Evolutionary conservation across 2,797 vertebrate species (phyloP).

Genomic region (Lacerta agilis): DNA sequence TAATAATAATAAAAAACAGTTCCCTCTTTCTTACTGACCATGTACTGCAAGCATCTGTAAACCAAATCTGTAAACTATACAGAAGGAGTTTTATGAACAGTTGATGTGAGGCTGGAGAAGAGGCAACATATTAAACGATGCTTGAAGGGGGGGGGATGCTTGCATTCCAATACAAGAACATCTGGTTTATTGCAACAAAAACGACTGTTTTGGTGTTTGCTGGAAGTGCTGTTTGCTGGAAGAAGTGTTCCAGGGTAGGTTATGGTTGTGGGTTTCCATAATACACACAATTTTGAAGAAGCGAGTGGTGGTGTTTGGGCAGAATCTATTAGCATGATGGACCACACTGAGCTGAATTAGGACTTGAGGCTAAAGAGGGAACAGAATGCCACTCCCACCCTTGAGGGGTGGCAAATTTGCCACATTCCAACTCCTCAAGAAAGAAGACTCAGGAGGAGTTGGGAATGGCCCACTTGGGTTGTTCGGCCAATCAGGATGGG

Average conservation of each 20-base stretch:
- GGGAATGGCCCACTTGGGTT: too few relatives aligned
- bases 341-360: conserved; percentile 59
- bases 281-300: conserved; percentile 69
- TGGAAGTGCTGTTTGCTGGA: conserved; percentile 65
- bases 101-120: conserved; percentile 74
- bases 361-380: conserved; percentile 63
- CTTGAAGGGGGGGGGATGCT: conserved; percentile 44
- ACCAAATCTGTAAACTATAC: conserved; percentile 66
- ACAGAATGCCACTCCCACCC: conserved; percentile 25
- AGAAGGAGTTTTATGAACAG: conserved; percentile 69
- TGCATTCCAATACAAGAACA: conserved; percentile 70
- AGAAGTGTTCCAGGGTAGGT: conserved; percentile 71
- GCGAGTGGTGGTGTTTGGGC: conserved; percentile 35
- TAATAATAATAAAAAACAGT: conserved; percentile 17
- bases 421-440: too few relatives aligned
- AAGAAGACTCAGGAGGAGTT: too few relatives aligned
- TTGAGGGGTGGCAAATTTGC: too few relatives aligned
- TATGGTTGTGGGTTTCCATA: conserved; percentile 74
- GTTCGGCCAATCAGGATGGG: too few relatives aligned
- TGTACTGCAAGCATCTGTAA: conserved; percentile 43
- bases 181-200: conserved; percentile 77
- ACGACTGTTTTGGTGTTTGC: conserved; percentile 74
- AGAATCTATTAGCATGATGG: conserved; percentile 66
- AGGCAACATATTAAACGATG: conserved; percentile 66
- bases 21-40: conserved; percentile 41